Percentiles rank a stretch among this genome's conserved stretches.
Conservation (phyloP, 2,113 vertebrate genomes). For the Acinonyx jubatus region DNA sequence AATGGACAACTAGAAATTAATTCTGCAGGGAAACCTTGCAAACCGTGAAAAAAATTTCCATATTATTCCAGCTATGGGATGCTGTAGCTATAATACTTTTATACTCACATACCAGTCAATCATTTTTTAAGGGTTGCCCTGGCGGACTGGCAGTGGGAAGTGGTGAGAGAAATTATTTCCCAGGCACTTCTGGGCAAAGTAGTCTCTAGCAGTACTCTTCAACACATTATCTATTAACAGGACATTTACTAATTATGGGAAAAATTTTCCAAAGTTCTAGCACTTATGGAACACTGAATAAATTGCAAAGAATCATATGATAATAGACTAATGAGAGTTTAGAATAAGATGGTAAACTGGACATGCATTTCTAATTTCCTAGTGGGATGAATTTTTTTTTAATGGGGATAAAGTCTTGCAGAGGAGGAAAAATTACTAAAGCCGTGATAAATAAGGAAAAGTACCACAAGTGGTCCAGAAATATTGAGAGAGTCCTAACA, state of each 20-base stretch:
- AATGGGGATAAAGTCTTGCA: neutral
- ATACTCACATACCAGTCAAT: neutral
- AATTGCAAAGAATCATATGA: neutral
- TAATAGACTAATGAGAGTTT: neutral
- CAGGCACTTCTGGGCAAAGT: neutral
- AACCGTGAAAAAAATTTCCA: neutral
- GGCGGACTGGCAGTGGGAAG: neutral
- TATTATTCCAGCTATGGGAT: neutral
- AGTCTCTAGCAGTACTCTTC: neutral
- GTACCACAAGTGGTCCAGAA: neutral
- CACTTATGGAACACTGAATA: neutral
- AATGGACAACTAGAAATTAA: neutral
- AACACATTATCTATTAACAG: neutral
- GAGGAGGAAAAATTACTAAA: neutral
- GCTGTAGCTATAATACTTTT: neutral
- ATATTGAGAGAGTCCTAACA: neutral
- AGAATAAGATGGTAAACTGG: constrained; percentile 4
- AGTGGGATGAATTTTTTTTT: neutral
- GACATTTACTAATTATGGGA: neutral
- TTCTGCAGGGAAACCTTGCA: neutral
- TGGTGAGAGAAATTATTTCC: neutral
- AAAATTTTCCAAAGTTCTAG: neutral
- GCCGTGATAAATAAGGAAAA: neutral
- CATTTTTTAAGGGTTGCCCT: neutral
- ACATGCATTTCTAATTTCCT: neutral